Evolutionary conservation across 1,140 invertebrate genomes (phyloP).

Genomic region (Magallana ariakensis): DNA sequence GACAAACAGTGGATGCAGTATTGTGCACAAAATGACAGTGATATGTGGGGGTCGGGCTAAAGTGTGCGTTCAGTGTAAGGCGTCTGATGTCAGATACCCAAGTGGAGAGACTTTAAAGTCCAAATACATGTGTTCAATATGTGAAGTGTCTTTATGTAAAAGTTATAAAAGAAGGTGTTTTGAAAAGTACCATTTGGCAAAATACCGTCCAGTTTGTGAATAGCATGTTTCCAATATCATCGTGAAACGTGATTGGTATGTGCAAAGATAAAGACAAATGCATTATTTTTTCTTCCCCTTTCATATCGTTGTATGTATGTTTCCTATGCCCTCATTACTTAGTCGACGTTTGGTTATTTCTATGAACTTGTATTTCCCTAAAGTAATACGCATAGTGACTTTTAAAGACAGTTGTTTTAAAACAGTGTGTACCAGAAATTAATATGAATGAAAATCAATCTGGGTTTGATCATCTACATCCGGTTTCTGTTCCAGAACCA

Average conservation of each 20-base stretch:
- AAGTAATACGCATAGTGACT: background rate
- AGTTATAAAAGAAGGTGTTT: background rate
- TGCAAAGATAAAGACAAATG: background rate
- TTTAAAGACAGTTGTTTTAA: background rate
- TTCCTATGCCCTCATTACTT: background rate
- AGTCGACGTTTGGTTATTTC: background rate
- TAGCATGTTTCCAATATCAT: background rate
- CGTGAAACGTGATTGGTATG: too few relatives aligned
- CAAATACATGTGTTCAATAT: slow-evolving; percentile 14
- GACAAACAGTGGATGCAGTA: background rate
- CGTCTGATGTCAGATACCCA: background rate
- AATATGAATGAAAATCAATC: too few relatives aligned
- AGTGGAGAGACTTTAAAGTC: slow-evolving; percentile 13
- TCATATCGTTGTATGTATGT: background rate
- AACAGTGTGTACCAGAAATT: too few relatives aligned
- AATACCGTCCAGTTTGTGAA: background rate
- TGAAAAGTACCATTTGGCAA: background rate
- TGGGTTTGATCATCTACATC: background rate
- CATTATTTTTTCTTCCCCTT: background rate
- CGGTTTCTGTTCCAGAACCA: slow-evolving; percentile 22
- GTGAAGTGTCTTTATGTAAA: slow-evolving; percentile 21
- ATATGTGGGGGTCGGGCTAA: background rate
- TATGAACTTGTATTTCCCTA: background rate
- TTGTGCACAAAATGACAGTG: slow-evolving; percentile 5
- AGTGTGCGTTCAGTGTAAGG: slow-evolving; percentile 10